Evolutionary conservation across 2,113 vertebrate species (phyloP).

Genomic region (Gymnobelideus leadbeateri): DNA sequence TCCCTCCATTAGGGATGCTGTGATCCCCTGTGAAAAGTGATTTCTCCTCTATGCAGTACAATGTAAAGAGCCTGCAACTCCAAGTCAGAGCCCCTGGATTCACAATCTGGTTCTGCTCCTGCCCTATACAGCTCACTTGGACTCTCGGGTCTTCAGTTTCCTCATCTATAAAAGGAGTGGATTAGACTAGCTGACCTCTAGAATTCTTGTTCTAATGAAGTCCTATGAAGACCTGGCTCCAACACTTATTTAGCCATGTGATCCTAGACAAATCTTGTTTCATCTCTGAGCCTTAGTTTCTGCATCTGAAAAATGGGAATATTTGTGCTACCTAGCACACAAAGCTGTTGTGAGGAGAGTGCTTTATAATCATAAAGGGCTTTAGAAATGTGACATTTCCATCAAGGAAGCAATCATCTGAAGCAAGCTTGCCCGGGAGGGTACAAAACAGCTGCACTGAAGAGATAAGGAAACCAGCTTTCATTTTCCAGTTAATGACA

Average conservation of each 20-base stretch:
- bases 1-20: neutral
- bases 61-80: neutral
- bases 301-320: neutral
- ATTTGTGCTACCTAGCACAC: neutral
- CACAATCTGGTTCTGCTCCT: too few relatives aligned
- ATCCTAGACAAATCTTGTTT: neutral
- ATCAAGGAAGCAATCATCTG: conserved; percentile 6
- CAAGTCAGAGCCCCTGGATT: neutral
- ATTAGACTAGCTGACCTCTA: neutral
- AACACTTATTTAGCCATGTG: neutral
- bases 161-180: neutral
- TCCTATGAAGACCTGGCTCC: neutral
- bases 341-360: neutral
- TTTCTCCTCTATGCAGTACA: neutral
- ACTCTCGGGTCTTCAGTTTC: neutral
- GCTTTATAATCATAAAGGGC: neutral
- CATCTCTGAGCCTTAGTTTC: neutral
- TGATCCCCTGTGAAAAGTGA: neutral
- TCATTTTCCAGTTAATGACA: conserved; percentile 35
- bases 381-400: neutral
- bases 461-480: conserved; percentile 3
- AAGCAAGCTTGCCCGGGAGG: conserved; percentile 24
- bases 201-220: neutral
- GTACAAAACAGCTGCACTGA: neutral
- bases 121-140: too few relatives aligned